A percentile compares a stretch with the other conserved stretches of the same genome.
Conservation (phyloP, 1,140 invertebrate species). For the Papilio machaon region DNA sequence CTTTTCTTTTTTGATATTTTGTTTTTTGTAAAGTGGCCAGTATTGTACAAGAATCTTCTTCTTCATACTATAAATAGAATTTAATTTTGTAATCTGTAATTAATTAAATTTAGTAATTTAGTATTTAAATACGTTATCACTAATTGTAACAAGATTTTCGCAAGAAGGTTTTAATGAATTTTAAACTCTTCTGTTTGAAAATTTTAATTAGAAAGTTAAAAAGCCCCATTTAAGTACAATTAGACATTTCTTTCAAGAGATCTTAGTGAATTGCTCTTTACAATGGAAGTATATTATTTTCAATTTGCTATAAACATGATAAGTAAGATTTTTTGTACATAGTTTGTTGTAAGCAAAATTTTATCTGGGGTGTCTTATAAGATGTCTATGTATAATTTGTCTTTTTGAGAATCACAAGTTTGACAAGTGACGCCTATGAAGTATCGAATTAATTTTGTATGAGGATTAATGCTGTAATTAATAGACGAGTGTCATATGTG, state of each 20-base stretch:
- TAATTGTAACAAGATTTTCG: background rate
- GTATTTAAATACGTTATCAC: background rate
- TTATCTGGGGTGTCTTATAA: no score
- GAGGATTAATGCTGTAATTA: no score
- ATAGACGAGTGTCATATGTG: no score
- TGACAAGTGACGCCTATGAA: no score
- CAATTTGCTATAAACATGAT: background rate
- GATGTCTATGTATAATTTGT: no score
- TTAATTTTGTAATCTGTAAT: background rate
- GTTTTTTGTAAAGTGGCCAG: background rate
- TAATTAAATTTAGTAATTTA: background rate
- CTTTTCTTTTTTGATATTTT: background rate
- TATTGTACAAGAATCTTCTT: background rate
- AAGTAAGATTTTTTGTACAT: background rate
- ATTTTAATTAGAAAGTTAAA: constrained; percentile 17
- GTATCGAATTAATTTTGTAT: no score
- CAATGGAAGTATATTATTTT: background rate
- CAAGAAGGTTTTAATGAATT: constrained; percentile 5
- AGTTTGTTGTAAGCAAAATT: no score
- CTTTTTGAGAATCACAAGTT: no score
- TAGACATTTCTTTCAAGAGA: background rate
- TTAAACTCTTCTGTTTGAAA: constrained; percentile 1
- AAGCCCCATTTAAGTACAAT: background rate
- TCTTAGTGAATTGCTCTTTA: background rate
- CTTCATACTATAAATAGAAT: background rate